Evolutionary conservation across 2,113 vertebrate genomes (phyloP).

Genomic region (Pica pica): DNA sequence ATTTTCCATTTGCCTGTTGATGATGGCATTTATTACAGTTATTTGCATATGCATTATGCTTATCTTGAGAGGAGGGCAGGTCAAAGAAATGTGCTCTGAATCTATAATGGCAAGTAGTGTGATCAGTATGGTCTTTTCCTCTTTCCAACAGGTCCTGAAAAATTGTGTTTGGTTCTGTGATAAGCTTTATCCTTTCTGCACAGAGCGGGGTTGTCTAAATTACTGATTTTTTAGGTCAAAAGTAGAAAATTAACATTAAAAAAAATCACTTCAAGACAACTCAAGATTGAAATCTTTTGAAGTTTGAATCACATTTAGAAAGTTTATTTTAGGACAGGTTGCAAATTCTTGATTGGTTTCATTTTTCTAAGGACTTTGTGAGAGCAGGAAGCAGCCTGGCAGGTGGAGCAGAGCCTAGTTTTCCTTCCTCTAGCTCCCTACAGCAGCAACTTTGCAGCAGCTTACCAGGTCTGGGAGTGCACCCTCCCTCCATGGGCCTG

Average conservation of each 20-base stretch:
- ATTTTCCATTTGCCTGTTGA: not conserved
- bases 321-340: not conserved
- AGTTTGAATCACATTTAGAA: not conserved
- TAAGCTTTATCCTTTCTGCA: constrained; percentile 44
- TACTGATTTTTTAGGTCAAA: constrained; percentile 27
- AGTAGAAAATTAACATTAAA: not conserved
- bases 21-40: not conserved
- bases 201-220: constrained; percentile 2
- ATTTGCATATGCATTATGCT: not conserved
- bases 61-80: not conserved
- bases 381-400: not conserved
- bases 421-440: not conserved
- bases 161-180: not conserved
- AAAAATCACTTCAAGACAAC: not conserved
- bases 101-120: not conserved
- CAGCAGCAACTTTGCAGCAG: fast-evolving
- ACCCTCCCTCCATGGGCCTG: not conserved
- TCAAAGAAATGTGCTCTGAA: not conserved
- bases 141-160: not conserved
- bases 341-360: not conserved
- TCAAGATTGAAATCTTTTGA: not conserved
- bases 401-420: not conserved
- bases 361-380: not conserved
- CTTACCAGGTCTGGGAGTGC: fast-evolving
- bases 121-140: not conserved